A percentile compares a stretch with the other conserved stretches of the same genome.
Evolutionary conservation across 2,113 vertebrate genomes (phyloP).

Genomic region (Ifrita kowaldi): DNA sequence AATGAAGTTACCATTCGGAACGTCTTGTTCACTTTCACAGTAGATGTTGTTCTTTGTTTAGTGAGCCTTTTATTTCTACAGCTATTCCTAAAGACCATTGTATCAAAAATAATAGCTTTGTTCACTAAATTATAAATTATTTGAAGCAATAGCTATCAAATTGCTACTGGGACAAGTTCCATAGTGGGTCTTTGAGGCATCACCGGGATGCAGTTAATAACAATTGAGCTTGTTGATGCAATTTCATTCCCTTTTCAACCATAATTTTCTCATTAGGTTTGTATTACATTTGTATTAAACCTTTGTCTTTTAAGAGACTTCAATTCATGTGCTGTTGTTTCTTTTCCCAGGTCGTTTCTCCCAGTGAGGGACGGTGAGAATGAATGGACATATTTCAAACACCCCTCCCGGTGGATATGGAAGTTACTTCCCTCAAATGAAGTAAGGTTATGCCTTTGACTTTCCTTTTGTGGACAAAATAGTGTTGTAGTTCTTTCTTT

Average conservation of each 20-base stretch:
- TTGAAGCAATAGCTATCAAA: neutral
- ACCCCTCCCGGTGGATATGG: conserved; percentile 63
- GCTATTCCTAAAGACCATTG: neutral
- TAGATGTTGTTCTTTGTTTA: neutral
- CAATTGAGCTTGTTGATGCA: neutral
- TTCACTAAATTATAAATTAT: neutral
- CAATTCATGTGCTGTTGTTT: neutral
- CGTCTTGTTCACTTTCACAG: neutral
- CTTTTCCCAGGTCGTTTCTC: neutral
- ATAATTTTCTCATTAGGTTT: neutral
- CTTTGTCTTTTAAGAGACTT: neutral
- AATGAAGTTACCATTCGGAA: neutral
- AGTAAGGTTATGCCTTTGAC: conserved; percentile 62
- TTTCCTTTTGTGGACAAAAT: neutral
- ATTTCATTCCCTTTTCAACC: neutral
- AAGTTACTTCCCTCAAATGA: conserved; percentile 72
- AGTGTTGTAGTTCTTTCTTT: neutral
- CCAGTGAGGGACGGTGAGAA: neutral
- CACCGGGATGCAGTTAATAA: neutral
- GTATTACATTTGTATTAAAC: neutral
- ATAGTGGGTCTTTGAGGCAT: neutral
- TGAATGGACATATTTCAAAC: conserved; percentile 77
- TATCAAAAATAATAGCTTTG: neutral
- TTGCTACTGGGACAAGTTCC: neutral
- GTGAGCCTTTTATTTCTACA: neutral